Base-by-base conservation (phyloP, 1,140 invertebrate species). In the Agrypnia vestita region DNA sequence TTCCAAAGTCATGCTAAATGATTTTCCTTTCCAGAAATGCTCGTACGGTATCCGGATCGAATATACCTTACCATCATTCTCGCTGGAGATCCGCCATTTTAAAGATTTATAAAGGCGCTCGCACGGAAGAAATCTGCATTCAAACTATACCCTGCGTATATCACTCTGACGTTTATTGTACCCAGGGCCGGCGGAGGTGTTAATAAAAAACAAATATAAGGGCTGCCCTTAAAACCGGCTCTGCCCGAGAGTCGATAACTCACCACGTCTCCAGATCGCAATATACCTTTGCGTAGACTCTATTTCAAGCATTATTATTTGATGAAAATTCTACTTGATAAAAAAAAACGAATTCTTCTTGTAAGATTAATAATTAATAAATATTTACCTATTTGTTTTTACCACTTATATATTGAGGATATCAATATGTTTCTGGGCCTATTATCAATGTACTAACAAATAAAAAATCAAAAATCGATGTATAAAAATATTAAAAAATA, bases 131-230 rank as follows among this genome's bases (percentile, higher is more conserved):
- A 82, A 82, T 82, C 81, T 82, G 78, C 81, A 82, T 82, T 79
- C 78, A 69, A 80, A 78, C 74, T 82, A 75, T 69, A 74, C 77
- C 78, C 78, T 13, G 73, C 81, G 81, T 82, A 77, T 82, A 77
- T 82, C 81, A 82, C 80, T 64, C 81, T 82, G 81, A 82, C 81
- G 61, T 82, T 82, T 82, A 82, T 82, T 82, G 78, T 82, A 64
- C 81, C 78, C 78, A 67, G 69, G 81, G 64, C 67, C 62, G 78
- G 79, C 73, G 78, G 76, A 82, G 81, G 81, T 82, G 81, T 82
- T 82, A 82, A 82, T 82, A 82, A 82, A 82, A 82, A 82, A 82
- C 81, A 82, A 82, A 82, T 80, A 80, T 82, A 82, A 80, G 81
- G 55, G 76, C 77, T 56, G 59, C 55, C 55, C 61, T 74, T 53